Base-by-base conservation (phyloP, 2,113 vertebrate genomes). In the Semicossyphus pulcher region DNA sequence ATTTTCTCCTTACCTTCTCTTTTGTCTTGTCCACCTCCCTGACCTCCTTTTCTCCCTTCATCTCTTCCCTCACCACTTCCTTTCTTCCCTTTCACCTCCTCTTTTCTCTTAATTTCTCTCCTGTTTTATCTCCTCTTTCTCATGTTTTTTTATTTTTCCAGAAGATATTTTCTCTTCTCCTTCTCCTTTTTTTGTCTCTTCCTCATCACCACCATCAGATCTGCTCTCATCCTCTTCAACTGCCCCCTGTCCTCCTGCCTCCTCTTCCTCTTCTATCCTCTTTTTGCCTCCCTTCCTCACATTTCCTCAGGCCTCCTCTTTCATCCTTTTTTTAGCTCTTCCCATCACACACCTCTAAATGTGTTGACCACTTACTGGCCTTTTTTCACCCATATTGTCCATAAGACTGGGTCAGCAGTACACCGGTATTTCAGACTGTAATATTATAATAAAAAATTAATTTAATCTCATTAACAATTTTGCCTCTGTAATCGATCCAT, bases 31-130 rank as follows among this genome's bases (percentile, higher is more conserved):
- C 53, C 51, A 42, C 28, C 15, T 56, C 25, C 44, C 59, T 78
- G 32, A 48, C 65, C 51, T 83, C 51, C 53, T 44, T 47, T 63
- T 39, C 49, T 56, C 36, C 23, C 10, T 68, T 31, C 69, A 37
- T 39, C 26, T 18, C 68, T 37, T 36, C 28, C 45, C 18, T 54
- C 59, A 62, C 12, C 32, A 11, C 15, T 36, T 28, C n/a, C 21
- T 39, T 34, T 5, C n/a, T 4, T 23, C 7, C n/a, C n/a, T 78
- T 18, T 59, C 14, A 20, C 21, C 31, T 26, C 20, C 16, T 26
- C 14, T 34, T 34, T 54, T 34, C 26, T 42, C 36, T 23, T 15
- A 26, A 32, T 21, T 32, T 42, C 1, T 31, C 45, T 48, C 16
- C 20, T 34, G 1, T 7, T 34, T 42, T 36, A 18, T 7, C 12